These are phyloP conservation scores for Nothocercus nigrocapillus DNA, from an alignment of 2,113 vertebrate genomes.

Conservation along the genomic window DNA sequence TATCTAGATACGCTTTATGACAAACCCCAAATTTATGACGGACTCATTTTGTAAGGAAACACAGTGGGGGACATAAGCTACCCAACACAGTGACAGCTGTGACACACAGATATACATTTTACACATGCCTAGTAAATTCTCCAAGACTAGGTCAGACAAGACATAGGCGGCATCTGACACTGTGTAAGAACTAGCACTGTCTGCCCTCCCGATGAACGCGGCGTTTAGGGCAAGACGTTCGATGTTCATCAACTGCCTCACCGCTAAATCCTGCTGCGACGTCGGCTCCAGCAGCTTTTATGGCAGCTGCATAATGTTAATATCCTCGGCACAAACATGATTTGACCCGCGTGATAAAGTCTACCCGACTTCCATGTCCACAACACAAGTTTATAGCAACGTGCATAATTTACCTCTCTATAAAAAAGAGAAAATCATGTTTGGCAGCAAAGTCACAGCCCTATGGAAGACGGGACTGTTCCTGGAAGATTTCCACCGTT, in stretches of 20 bases:
- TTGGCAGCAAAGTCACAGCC: neutral
- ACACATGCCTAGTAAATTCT: neutral
- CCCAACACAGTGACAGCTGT: neutral
- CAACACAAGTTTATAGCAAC: neutral
- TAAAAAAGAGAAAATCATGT: neutral
- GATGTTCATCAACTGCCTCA: fast-evolving
- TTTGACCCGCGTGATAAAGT: neutral
- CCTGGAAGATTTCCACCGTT: neutral
- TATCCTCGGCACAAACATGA: neutral
- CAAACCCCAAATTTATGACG: neutral
- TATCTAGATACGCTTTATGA: neutral
- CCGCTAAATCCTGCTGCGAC: fast-evolving
- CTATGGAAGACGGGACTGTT: fast-evolving
- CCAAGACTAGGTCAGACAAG: neutral
- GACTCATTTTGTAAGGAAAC: neutral
- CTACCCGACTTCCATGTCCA: neutral
- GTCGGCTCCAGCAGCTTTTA: neutral
- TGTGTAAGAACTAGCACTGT: fast-evolving
- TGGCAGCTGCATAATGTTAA: neutral
- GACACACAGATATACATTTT: neutral
- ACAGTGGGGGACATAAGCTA: neutral
- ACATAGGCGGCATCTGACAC: neutral
- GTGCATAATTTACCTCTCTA: fast-evolving
- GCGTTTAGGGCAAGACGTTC: neutral
- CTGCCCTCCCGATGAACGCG: neutral